Base-by-base conservation (phyloP, 1,140 invertebrate genomes). In the Zaprionus taronus region DNA sequence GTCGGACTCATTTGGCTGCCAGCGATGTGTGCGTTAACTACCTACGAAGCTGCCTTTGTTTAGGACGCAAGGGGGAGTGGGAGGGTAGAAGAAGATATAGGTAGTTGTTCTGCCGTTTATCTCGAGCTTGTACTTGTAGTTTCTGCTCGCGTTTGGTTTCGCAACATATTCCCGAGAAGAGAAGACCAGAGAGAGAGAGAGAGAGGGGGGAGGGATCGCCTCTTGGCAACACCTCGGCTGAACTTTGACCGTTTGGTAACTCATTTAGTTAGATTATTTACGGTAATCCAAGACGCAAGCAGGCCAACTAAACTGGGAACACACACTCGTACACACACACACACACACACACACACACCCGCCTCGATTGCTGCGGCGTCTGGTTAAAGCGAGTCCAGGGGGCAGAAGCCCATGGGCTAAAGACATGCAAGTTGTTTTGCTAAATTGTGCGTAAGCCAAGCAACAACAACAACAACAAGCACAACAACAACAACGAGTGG, bases 241-340 rank as follows among this genome's bases (percentile, higher is more conserved):
- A 89, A 89, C 84, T 87, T 87, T 89, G 84, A 87, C 84, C 84
- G 84, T 87, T 87, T 89, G 84, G 74, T 87, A 87, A 89, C 84
- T 87, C 84, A 87, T 87, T 87, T 87, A 89, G 84, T 81, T 79
- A 89, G 84, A 87, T 87, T 87, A 87, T 87, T 87, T 89, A 87
- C 84, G 84, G 84, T 87, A 87, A 87, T 87, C 84, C 84, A 87
- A 87, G 85, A 87, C 75, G 79, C 76, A 71, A 80, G 75, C 78
- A 75, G 55, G 77, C 68, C 73, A 83, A 83, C 77, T 83, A 73
- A 83, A 80, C 81, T 83, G 68, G 56, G 71, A 67, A 79, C 74
- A 84, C 66, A 72, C 51, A 34, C 22, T 28, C 62, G 38, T 36
- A 61, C 57, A 61, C 61, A 64, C 41, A 72, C 51, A 34, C 22